A percentile compares a stretch with the other conserved stretches of the same genome.
Evolutionary conservation across 2,113 vertebrate genomes (phyloP).

Genomic region (Bufo bufo): DNA sequence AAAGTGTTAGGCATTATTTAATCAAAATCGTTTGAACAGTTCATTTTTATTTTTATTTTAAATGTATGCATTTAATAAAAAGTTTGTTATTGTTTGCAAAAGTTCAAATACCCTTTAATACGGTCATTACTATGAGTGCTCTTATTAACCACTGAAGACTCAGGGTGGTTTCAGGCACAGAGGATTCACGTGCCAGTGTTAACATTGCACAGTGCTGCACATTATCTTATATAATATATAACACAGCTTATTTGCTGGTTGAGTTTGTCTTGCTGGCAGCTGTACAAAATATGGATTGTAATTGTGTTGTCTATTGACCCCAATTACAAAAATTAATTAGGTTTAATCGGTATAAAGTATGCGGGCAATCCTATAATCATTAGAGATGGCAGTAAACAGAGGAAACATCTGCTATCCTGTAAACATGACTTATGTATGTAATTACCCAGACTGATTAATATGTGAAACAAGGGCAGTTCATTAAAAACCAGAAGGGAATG

Average conservation of each 20-base stretch:
- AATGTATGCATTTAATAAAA: neutral
- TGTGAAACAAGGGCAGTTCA: neutral
- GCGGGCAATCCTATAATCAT: neutral
- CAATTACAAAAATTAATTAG: conserved; percentile 21
- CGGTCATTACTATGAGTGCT: neutral
- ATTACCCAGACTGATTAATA: conserved; percentile 13
- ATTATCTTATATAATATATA: neutral
- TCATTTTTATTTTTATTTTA: neutral
- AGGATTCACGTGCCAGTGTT: neutral
- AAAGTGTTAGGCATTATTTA: neutral
- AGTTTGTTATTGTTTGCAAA: neutral
- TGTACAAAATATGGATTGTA: conserved; percentile 14
- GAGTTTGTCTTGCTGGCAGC: conserved; percentile 2
- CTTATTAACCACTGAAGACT: neutral
- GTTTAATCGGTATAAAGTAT: conserved; percentile 12
- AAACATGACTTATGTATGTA: conserved; percentile 19
- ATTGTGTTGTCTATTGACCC: conserved; percentile 21
- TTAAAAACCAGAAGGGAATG: neutral
- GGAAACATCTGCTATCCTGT: neutral
- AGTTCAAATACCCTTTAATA: neutral
- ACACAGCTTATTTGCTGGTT: neutral
- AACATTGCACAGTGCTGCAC: neutral
- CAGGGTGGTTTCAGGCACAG: neutral
- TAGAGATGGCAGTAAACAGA: neutral
- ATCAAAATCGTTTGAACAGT: neutral